Percentiles rank a stretch among this genome's conserved stretches.
Evolutionary conservation across 2,113 vertebrate species (phyloP).

Genomic region (Pyrgilauda ruficollis): DNA sequence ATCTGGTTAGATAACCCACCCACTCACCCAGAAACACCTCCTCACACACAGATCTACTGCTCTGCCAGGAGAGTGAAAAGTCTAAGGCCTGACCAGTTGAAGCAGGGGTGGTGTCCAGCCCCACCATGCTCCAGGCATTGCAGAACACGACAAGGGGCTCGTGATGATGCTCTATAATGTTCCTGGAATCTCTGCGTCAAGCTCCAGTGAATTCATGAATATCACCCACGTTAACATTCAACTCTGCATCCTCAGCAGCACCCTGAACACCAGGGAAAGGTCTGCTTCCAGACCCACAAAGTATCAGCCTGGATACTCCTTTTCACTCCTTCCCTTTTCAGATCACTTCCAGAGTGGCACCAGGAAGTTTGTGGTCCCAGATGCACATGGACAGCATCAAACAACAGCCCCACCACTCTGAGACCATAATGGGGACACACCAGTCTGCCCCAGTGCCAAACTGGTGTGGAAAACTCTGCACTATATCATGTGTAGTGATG

Average conservation of each 20-base stretch:
- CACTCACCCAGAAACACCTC: background rate
- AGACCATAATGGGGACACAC: background rate
- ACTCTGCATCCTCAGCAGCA: background rate
- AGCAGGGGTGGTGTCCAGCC: background rate
- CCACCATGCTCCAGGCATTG: rapidly evolving
- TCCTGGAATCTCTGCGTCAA: background rate
- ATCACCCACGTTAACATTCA: background rate
- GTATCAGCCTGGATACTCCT: background rate
- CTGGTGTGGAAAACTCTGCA: background rate
- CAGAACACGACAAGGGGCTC: background rate
- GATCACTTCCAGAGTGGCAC: background rate
- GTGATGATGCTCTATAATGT: background rate
- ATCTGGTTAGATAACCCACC: conserved; percentile 48
- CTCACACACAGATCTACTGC: background rate
- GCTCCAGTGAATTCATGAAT: conserved; percentile 1
- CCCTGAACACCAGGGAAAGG: background rate
- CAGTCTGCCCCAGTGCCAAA: background rate
- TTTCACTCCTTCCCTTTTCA: background rate
- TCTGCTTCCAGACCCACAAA: background rate
- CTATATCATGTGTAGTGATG: rapidly evolving
- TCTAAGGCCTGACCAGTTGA: background rate
- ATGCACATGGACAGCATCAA: background rate
- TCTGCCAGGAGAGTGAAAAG: background rate
- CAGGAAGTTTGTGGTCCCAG: background rate
- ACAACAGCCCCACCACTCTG: background rate